Base-by-base conservation (phyloP, 2,113 vertebrate species). In the Corythaeola cristata region DNA sequence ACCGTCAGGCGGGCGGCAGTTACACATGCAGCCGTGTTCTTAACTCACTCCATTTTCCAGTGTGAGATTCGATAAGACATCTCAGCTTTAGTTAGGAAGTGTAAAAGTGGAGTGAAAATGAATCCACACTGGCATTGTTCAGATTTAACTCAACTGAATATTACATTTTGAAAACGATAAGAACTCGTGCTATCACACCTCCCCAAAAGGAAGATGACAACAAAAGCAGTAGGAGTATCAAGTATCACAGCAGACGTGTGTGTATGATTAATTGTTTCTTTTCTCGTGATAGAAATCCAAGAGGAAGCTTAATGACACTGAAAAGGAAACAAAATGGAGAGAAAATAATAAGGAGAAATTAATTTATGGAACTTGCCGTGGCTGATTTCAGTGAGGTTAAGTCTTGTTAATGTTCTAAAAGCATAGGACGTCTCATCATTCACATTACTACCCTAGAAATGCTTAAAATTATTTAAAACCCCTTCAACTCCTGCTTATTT, bases 121-220 rank as follows among this genome's bases (percentile, higher is more conserved):
- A n/a, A n/a, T 64, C 49, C 16, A 7, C 6, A 5, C 47, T 62
- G 86, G 23, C 45, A 3, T 13, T 16, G 19, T 32, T 67, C 22
- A 37, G 44, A 13, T 23, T 53, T 82, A 33, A 26, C 20, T 11
- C 19, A 33, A 19, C 44, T n/a, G 44, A 64, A 9, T 37, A 3
- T 4, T 37, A 37, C 26, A 2, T 82, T 66, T 64, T 50, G 63
- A 16, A 60, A 66, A 41, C 0, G 0, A 3, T 8, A 11, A 74
- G 32, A 64, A 9, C 10, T n/a, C 27, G 39, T 10, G 0, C 14
- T 56, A 0, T 35, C 44, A 12, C 27, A 64, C 24, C 49, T 27
- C 33, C 15, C 55, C 17, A 20, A 52, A 32, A 17, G 21, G 44
- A 68, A 56, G 77, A 4, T 47, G 88, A 13, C 55, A 39, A 30